A percentile compares a stretch with the other conserved stretches of the same genome.
phyloP scores from a whole-genome alignment of 2,888 invertebrate species.

The Drosophila mimetica region DNA sequence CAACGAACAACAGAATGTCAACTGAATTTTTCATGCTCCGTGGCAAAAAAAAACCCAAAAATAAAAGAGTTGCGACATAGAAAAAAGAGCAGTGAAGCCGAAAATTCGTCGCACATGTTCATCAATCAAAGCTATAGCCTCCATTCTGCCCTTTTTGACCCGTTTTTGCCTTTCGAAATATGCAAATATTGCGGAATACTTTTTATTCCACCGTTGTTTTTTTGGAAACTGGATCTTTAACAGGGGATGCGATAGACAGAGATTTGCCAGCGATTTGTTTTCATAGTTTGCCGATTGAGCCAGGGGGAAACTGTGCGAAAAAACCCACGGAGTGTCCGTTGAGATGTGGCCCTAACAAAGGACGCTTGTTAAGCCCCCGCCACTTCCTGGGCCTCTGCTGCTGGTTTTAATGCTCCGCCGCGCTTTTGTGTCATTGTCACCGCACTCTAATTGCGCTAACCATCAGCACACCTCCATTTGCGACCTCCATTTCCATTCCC shows the following conservation, averaged over 20 bases:
- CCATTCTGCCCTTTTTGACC: neutral
- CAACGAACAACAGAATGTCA: slow-evolving; percentile 58
- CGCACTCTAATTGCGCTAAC: slow-evolving; percentile 77
- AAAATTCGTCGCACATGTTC: slow-evolving; percentile 70
- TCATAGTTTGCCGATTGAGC: slow-evolving; percentile 32
- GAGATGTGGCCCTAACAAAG: slow-evolving; percentile 55
- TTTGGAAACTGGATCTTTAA: slow-evolving; percentile 1
- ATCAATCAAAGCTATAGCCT: slow-evolving; percentile 72
- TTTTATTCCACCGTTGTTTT: slow-evolving; percentile 1
- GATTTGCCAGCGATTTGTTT: slow-evolving; percentile 32
- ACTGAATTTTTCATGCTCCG: slow-evolving; percentile 61
- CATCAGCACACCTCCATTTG: slow-evolving; percentile 48
- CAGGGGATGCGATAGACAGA: slow-evolving; percentile 10
- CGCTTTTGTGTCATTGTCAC: slow-evolving; percentile 79
- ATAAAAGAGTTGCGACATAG: neutral
- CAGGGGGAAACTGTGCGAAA: slow-evolving; percentile 14
- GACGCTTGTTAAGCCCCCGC: slow-evolving; percentile 59
- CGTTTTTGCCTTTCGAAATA: slow-evolving; percentile 46
- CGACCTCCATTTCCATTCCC: neutral
- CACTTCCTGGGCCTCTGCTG: slow-evolving; percentile 48
- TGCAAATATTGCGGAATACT: slow-evolving; percentile 57
- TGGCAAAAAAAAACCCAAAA: slow-evolving; percentile 4
- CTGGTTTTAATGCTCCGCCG: slow-evolving; percentile 61
- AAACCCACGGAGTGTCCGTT: slow-evolving; percentile 13
- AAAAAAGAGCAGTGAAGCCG: slow-evolving; percentile 3